Percentiles rank a stretch among this genome's conserved stretches.
phyloP scores from a whole-genome alignment of 2,113 vertebrate species.

The Notothenia coriiceps region DNA sequence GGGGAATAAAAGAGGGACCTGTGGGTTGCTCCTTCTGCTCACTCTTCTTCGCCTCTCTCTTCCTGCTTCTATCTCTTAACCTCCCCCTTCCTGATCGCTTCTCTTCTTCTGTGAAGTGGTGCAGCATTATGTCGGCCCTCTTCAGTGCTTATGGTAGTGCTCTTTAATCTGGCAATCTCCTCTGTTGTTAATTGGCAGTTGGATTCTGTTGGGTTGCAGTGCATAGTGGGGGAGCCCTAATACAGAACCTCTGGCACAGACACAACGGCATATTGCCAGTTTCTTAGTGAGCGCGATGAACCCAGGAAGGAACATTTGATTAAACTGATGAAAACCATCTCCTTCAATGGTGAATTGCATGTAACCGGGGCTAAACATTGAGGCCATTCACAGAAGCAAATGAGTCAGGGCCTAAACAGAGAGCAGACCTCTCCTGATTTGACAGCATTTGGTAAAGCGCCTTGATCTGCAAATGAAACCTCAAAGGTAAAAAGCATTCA shows the following conservation, averaged over 20 bases:
- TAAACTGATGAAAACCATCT: conserved; percentile 24
- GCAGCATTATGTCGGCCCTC: conserved; percentile 56
- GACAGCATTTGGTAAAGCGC: neutral
- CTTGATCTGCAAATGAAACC: neutral
- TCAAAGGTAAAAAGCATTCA: no score
- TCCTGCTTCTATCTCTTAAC: conserved; percentile 48
- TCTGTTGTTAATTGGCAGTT: conserved; percentile 72
- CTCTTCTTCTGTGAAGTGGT: conserved; percentile 69
- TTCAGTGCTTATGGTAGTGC: conserved; percentile 62
- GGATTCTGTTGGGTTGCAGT: conserved; percentile 57
- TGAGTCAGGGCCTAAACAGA: neutral
- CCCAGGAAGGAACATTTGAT: neutral
- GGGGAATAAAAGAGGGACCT: conserved; percentile 69
- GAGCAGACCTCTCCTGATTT: neutral
- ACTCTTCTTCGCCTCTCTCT: conserved; percentile 44
- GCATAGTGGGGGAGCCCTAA: conserved; percentile 50
- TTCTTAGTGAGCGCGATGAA: conserved; percentile 30
- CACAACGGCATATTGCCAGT: conserved; percentile 39
- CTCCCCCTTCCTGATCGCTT: conserved; percentile 56
- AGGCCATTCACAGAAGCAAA: conserved; percentile 6
- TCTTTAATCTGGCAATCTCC: conserved; percentile 71
- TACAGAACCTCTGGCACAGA: conserved; percentile 55
- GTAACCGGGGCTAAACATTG: conserved; percentile 23
- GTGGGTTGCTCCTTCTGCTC: conserved; percentile 60
- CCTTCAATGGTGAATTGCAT: conserved; percentile 26